These are phyloP conservation scores for human (Homo sapiens) DNA, from an alignment of 2,113 vertebrate genomes.

Conservation along the genomic window DNA sequence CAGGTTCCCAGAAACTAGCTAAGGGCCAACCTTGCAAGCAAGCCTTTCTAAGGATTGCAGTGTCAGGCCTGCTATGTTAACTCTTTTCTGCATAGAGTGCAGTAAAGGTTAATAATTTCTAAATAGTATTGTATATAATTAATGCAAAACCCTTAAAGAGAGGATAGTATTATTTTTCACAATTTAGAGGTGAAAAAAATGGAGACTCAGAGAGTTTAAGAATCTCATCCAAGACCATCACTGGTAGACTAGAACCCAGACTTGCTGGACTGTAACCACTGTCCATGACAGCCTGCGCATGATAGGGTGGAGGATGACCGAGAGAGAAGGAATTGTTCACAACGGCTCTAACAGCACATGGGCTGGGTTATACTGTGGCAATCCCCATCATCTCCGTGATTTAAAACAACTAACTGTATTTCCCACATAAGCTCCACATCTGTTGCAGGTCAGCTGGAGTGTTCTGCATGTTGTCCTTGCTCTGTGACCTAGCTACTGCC, in stretches of 20 bases:
- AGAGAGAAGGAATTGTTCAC: background rate
- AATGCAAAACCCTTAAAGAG: background rate
- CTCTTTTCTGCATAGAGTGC: background rate
- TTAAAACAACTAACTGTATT: background rate
- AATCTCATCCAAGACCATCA: background rate
- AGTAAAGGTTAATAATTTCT: background rate
- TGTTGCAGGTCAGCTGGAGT: background rate
- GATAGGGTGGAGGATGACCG: background rate
- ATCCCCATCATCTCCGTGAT: background rate
- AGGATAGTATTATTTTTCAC: background rate
- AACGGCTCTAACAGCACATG: background rate
- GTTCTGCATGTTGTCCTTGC: background rate
- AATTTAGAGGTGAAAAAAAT: background rate
- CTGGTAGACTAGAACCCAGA: background rate
- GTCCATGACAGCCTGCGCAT: background rate
- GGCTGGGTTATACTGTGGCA: background rate
- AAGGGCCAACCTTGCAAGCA: background rate
- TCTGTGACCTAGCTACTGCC: background rate
- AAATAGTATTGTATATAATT: background rate
- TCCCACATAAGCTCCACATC: background rate
- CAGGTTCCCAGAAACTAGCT: background rate
- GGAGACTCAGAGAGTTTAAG: background rate
- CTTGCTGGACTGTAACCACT: background rate
- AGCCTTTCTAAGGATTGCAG: background rate
- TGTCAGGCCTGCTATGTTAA: background rate